Evolutionary conservation across 2,888 invertebrate species (phyloP), one percentile per base, ranked within the genome.

Genomic region (Cerastoderma edule): DNA sequence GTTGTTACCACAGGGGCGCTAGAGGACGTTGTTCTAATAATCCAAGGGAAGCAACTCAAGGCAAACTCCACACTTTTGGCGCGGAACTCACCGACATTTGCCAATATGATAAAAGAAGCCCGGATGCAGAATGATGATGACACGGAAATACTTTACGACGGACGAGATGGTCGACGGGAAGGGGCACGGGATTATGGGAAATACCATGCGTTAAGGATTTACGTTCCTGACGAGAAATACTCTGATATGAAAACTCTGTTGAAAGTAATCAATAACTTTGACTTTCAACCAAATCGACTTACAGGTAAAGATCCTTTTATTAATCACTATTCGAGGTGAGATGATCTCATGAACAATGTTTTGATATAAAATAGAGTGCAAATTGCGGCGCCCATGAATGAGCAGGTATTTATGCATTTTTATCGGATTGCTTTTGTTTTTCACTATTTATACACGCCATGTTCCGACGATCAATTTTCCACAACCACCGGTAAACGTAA

Each of bases 11-110:
- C n/a, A n/a, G n/a, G n/a, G n/a, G n/a, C n/a, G n/a, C 60, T 60
- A 0, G 39, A 60, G 22, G 60, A 60, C 27, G 60, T 60, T 8
- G 39, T 60, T 2, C 27, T 60, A 19, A 24, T 39, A 24, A 24
- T 60, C 4, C 22, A 60, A 22, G 60, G 60, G 5, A 60, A 60
- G 27, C 13, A 39, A 22, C 13, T 60, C 16, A 60, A 60, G 24
- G 39, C 60, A 6, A 60, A 60, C 24, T 39, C 60, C 1, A 24
- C 60, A 19, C 39, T 60, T 27, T 24, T 60, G 39, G 60, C 60
- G 13, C 60, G 39, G 24, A 60, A 60, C 13, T 60, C 60, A 1
- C 2, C 39, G 8, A 60, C 28, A 39, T 60, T 60, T 24, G 27
- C 60, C 24, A 24, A 60, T 5, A 60, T 60, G 60, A 60, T 60